These are phyloP conservation scores for Epinotia brunnichana DNA, from an alignment of 2,888 invertebrate genomes.

Conservation along the genomic window DNA sequence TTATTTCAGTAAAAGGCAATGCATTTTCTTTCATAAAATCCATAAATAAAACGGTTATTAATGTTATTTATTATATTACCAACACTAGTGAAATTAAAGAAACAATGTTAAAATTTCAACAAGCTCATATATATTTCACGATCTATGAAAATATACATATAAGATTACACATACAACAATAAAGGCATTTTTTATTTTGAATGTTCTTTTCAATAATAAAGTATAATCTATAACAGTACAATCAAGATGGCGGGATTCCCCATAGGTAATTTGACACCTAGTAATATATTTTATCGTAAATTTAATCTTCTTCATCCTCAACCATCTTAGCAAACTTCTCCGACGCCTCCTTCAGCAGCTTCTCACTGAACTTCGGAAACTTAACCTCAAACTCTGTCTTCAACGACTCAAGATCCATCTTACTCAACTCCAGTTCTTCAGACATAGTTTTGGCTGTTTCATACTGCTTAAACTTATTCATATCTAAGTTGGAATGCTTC, in stretches of 20 bases:
- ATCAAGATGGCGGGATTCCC: too few relatives aligned
- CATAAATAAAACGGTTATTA: too few relatives aligned
- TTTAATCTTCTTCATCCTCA: constrained; percentile 54
- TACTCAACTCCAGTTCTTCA: constrained; percentile 60
- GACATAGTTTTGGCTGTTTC: constrained; percentile 56
- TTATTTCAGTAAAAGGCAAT: too few relatives aligned
- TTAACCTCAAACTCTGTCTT: constrained; percentile 66
- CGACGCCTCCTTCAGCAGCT: constrained; percentile 66
- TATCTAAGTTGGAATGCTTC: constrained; percentile 68
- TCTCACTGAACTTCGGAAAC: constrained; percentile 71
- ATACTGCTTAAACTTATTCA: constrained; percentile 65
- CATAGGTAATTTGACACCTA: too few relatives aligned
- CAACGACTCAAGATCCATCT: constrained; percentile 63
- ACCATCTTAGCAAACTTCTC: constrained; percentile 66
- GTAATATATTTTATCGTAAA: background rate
- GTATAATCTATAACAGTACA: too few relatives aligned
- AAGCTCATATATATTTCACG: constrained; percentile 14
- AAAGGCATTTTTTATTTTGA: background rate
- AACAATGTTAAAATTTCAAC: background rate
- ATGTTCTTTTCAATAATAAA: too few relatives aligned
- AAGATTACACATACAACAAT: background rate
- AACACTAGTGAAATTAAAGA: background rate
- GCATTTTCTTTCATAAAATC: too few relatives aligned
- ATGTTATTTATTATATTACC: too few relatives aligned
- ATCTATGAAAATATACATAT: constrained; percentile 16